Evolutionary conservation across 2,888 invertebrate genomes (phyloP), one percentile per base, ranked within the genome.

Genomic region (Andrena dorsata): DNA sequence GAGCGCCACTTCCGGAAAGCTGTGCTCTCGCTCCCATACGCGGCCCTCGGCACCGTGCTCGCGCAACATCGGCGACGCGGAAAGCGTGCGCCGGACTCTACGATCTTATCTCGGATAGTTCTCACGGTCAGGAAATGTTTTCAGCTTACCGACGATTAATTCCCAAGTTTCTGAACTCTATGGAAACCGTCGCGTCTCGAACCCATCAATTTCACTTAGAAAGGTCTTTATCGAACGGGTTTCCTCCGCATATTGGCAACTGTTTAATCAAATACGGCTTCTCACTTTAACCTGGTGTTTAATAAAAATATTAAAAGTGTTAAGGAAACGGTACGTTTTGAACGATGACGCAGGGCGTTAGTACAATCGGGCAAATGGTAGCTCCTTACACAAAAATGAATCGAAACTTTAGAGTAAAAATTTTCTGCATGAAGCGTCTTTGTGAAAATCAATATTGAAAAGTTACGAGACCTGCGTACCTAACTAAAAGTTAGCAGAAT

Each of bases 1-100:
- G 87, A 86, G 72, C 86, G 80, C 61, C 80, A 84, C 87, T 89
- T 88, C 86, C 87, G 87, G 83, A 88, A 88, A 87, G 82, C 79
- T 65, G 41, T 51, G 69, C 65, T 65, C 47, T 60, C 74, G 78
- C 74, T 71, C 56, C 63, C 79, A 72, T 69, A 65, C 61, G 56
- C 65, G 51, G 76, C 28, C 20, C 47, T 51, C 58, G 60, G n/a
- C 78, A 68, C 81, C 73, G 69, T 78, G 78, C 84, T 63, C 68
- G 75, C 77, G 71, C 78, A 70, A 74, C 56, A 74, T 76, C 79
- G 64, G 58, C 66, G 69, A 76, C 82, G 82, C 69, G 71, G 65
- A 70, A 82, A 72, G 41, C 75, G 49, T 35, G 64, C 71, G 35
- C 71, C 61, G 32, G 64, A 65, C 69, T 64, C 28, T 23, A 6